Evolutionary conservation across 1,140 invertebrate species (phyloP).

Genomic region (Onthophagus taurus): DNA sequence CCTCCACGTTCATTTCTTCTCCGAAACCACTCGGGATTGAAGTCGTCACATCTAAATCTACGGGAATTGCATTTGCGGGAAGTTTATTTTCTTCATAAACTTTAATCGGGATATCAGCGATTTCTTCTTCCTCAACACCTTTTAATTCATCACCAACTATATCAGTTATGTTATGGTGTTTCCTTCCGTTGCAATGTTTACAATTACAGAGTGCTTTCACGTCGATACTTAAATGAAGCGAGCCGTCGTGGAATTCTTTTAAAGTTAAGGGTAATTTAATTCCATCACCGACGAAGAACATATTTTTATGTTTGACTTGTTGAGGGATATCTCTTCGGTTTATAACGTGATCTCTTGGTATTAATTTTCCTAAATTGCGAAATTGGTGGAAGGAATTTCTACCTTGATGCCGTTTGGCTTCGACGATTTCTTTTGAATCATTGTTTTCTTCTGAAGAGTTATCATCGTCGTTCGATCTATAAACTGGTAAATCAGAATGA

Average conservation of each 20-base stretch:
- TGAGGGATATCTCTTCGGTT: conserved; percentile 13
- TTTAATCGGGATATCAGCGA: too few species aligned
- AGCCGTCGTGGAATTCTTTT: conserved; percentile 17
- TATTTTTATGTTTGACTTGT: conserved; percentile 11
- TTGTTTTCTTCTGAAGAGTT: neutral
- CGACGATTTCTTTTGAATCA: conserved; percentile 6
- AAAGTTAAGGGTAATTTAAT: conserved; percentile 20
- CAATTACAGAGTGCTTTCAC: conserved; percentile 20
- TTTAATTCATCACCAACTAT: too few species aligned
- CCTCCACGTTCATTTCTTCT: too few species aligned
- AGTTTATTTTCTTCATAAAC: too few species aligned
- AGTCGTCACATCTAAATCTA: too few species aligned
- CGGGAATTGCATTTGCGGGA: too few species aligned
- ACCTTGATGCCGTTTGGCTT: neutral
- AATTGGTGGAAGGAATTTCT: neutral
- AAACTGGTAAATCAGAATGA: too few species aligned
- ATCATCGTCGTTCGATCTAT: neutral
- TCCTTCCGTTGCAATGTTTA: conserved; percentile 9
- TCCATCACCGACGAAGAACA: conserved; percentile 21
- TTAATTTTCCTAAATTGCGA: conserved; percentile 15
- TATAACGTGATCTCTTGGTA: conserved; percentile 14
- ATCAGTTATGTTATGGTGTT: conserved; percentile 6
- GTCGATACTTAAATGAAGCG: conserved; percentile 18
- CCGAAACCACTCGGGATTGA: too few species aligned
- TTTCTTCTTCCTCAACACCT: too few species aligned